phyloP scores from a whole-genome alignment of 2,888 invertebrate genomes.

The Cinara cedri region DNA sequence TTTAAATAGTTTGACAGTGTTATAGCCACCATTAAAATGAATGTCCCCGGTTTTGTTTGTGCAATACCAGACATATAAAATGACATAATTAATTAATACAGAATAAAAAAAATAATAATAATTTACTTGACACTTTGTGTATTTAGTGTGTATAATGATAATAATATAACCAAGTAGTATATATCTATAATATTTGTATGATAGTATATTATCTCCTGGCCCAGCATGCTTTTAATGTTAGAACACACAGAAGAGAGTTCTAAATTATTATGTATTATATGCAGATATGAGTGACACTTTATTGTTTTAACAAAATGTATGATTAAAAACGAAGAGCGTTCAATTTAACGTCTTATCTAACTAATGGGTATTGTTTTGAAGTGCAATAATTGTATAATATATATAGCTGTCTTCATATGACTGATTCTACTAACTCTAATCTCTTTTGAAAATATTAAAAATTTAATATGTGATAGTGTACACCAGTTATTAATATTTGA shows the following conservation, averaged over 20 bases:
- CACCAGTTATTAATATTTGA: conserved; percentile 6
- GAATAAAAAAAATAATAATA: neutral
- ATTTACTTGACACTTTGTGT: neutral
- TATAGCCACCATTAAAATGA: no score
- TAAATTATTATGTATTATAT: neutral
- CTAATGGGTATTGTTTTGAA: conserved; percentile 34
- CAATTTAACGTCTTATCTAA: conserved; percentile 34
- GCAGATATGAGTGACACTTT: conserved; percentile 3
- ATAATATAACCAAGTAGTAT: neutral
- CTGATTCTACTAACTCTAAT: conserved; percentile 27
- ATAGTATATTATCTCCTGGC: neutral
- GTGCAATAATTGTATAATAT: conserved; percentile 14
- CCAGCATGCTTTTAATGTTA: conserved; percentile 8
- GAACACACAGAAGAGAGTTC: conserved; percentile 13
- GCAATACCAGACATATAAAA: neutral
- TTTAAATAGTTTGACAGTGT: no score
- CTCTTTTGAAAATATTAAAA: conserved; percentile 6
- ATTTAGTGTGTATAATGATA: neutral
- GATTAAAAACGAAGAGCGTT: conserved; percentile 30
- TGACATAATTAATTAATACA: neutral
- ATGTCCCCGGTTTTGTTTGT: neutral
- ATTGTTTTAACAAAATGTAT: conserved; percentile 17
- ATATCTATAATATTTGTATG: conserved; percentile 9
- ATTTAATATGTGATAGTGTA: conserved; percentile 17
- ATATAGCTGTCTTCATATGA: conserved; percentile 10